Evolutionary conservation across 2,113 vertebrate genomes (phyloP).

Genomic region (Brachyhypopomus occidentalis): DNA sequence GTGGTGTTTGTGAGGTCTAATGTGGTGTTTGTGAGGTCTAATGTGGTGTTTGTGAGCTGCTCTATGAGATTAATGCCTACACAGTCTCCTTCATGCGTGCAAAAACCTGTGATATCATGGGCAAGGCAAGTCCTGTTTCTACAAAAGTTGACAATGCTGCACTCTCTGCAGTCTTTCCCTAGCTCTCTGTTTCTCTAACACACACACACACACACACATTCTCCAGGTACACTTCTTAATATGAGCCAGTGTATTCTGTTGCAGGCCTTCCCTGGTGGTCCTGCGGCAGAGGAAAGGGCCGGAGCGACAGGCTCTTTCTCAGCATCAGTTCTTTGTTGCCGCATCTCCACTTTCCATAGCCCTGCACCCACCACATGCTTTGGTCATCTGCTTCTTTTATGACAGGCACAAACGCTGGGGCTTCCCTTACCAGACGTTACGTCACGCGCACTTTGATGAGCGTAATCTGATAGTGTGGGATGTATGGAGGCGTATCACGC

Average conservation of each 20-base stretch:
- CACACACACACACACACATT: not conserved
- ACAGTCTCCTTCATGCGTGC: no score
- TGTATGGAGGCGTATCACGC: not conserved
- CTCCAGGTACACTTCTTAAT: constrained; percentile 13
- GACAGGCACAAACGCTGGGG: constrained; percentile 31
- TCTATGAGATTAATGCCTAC: no score
- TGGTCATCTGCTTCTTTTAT: constrained; percentile 26
- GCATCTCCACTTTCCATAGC: constrained; percentile 44
- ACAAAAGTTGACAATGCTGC: not conserved
- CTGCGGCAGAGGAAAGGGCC: constrained; percentile 29
- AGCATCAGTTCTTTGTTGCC: constrained; percentile 30
- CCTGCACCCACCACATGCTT: constrained; percentile 36
- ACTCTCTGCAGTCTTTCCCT: no score
- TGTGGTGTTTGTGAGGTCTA: no score
- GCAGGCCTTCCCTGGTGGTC: constrained; percentile 46
- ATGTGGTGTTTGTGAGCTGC: no score
- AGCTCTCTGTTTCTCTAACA: no score
- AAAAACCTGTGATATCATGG: constrained; percentile 14
- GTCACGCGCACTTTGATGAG: constrained; percentile 23
- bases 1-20: no score
- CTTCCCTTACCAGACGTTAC: constrained; percentile 30
- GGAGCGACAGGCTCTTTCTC: constrained; percentile 6
- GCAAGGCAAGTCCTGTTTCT: not conserved
- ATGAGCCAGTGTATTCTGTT: constrained; percentile 55
- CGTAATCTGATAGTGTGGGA: constrained; percentile 33